Evolutionary conservation across 30 jellyfish, hydroid and myxozoan genomes (phyloP), one percentile per base, ranked within the genome.

Genomic region (Sanderia malayensis): DNA sequence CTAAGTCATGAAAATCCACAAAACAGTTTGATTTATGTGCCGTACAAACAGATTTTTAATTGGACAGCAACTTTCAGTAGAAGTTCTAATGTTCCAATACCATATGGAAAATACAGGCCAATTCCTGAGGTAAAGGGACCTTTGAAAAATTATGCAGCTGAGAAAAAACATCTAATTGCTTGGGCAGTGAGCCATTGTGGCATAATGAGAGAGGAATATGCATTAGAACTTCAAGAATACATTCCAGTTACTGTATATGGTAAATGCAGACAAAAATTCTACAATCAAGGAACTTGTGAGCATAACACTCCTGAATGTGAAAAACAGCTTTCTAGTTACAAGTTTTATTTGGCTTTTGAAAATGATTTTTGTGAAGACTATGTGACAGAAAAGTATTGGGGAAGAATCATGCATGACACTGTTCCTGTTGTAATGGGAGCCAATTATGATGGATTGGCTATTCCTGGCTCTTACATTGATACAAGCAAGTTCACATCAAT

Each of bases 341-440:
- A 81, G 73, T 87, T 87, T 80, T 87, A 87, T 49, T 49, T 87
- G 10, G 78, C 95, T 24, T 88, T 82, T 67, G 97, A 88, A 70
- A 88, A 88, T 24, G 65, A 61, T 33, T 80, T 87, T 49, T 80
- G 95, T 66, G 81, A 81, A 21, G 95, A 80, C 66, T 87, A 77
- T 55, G 86, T 88, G 44, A 81, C 95, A 7, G 97, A 88, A 59
- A 88, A 82, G 29, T 81, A 81, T 70, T 88, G 85, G 85, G 37
- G 58, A 53, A 84, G 92, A 18, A 27, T 86, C 15, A n/a, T 4
- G 6, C 70, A 68, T 47, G 95, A 86, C 2, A 7, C 58, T 6
- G 91, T 86, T 2, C 96, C 96, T 1, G 83, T 88, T 29, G 97
- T 88, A 10, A 81, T 88, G 93, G 97, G 95, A n/a, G 92, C 95